Percentiles rank a stretch among this genome's conserved stretches.
phyloP scores from a whole-genome alignment of 2,888 invertebrate genomes.

The Sesia apiformis region DNA sequence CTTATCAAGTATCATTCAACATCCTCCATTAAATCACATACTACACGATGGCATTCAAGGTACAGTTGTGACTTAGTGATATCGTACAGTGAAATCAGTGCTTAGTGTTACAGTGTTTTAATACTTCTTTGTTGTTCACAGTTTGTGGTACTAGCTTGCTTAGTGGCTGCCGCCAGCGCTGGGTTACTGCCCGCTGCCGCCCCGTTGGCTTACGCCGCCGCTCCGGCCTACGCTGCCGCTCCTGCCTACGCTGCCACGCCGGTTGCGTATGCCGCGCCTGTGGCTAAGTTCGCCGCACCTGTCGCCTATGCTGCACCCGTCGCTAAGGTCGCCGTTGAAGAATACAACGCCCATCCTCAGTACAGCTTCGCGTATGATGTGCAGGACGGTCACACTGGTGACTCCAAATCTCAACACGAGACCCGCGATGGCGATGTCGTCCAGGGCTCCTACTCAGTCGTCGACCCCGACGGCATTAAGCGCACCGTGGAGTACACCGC shows the following conservation, averaged over 20 bases:
- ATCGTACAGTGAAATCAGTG: too few relatives aligned
- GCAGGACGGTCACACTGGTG: conserved; percentile 63
- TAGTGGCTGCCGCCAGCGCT: conserved; percentile 50
- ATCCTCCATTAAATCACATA: too few relatives aligned
- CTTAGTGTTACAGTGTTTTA: not conserved
- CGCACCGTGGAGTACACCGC: conserved; percentile 69
- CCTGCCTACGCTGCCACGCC: conserved; percentile 24
- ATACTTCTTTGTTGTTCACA: conserved; percentile 24
- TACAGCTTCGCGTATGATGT: conserved; percentile 65
- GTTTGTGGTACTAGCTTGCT: conserved; percentile 50
- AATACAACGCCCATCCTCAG: conserved; percentile 36
- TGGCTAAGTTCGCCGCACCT: conserved; percentile 23
- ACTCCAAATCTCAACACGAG: conserved; percentile 62
- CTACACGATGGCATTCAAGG: too few relatives aligned
- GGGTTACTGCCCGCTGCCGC: conserved; percentile 39
- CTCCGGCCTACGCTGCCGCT: conserved; percentile 23
- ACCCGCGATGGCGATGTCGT: conserved; percentile 60
- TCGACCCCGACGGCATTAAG: conserved; percentile 56
- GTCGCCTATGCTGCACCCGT: conserved; percentile 27
- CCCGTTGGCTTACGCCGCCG: conserved; percentile 26
- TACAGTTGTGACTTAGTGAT: too few relatives aligned
- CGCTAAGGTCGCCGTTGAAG: conserved; percentile 20
- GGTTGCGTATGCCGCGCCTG: conserved; percentile 68
- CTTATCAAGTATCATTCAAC: too few relatives aligned
- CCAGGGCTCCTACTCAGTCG: conserved; percentile 58